Evolutionary conservation across 2,113 vertebrate genomes (phyloP), one percentile per base, ranked within the genome.

Genomic region (Micronycteris hirsuta): DNA sequence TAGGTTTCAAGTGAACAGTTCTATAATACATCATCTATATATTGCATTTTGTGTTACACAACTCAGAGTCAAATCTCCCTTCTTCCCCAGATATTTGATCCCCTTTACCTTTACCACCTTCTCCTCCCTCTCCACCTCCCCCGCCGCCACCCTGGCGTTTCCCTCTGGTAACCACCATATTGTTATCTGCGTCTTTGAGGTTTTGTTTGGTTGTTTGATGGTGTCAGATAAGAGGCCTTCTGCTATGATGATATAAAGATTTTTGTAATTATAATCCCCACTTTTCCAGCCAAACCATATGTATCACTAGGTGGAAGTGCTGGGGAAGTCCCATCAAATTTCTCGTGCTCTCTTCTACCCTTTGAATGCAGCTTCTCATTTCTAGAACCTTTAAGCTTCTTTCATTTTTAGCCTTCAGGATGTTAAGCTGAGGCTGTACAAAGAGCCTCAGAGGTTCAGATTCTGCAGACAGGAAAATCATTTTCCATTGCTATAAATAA

Each of bases 401-500:
- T 70, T 26, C 17, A 81, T 15, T 87, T 47, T 38, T 41, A 45
- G 3, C 31, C 43, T 95, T 74, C 24, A 73, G 15, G 16, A 90
- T 94, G 94, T 92, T n/a, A 56, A 93, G 80, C 85, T 76, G 94
- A 93, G 26, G 43, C 31, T 78, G 20, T 67, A 52, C 77, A 86
- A 86, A 91, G 36, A 83, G 47, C 24, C 19, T 85, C 91, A 41
- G 52, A 97, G 70, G 1, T 63, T 86, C 81, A 76, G 33, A 36
- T 88, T 85, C 90, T 90, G 94, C 91, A 92, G 93, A 83, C 76
- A 81, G 38, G 49, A 97, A 97, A 98, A 96, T 84, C 86, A 38
- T 96, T 97, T 97, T 97, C 86, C 56, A 97, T 63, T 67, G 89
- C 92, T 98, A 97, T 97, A 97, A 98, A 98, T 96, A 98, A 98